Evolutionary conservation across 64 coral and sea anemone species (phyloP), one percentile per base, ranked within the genome.

Genomic region (Montipora capricornis): DNA sequence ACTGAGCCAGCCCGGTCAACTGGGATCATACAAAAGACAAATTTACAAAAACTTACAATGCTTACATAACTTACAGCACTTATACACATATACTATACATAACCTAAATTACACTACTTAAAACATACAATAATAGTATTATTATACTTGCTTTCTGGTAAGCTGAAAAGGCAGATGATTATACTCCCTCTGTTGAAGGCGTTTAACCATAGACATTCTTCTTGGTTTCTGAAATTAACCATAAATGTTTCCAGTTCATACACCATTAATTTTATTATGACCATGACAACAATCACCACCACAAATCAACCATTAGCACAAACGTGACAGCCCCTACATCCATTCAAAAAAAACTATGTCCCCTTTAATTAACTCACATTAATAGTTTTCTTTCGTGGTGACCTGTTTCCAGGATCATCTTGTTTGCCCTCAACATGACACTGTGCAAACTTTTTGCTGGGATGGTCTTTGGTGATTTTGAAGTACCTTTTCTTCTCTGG

Each of bases 401-500:
- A 44, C 14, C 14, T 11, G 61, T 64, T 64, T 20, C 45, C 1
- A 22, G 82, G 50, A 1, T 4, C 47, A 51, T 22, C 47, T 50
- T 86, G 49, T 17, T 46, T 71, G 5, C 66, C 82, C 45, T 59
- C 82, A 71, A 7, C 10, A 8, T 86, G 82, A 22, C 66, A 73
- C 71, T 19, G 17, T 11, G 47, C 47, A 70, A 86, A 73, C 17
- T 50, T 86, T 46, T 86, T 86, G 5, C 64, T 29, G 20, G 80
- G 91, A 78, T 68, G 76, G 19, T 93, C 92, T 80, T 71, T 80
- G 50, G 92, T 73, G 19, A 93, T 93, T 44, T 71, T 87, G 29
- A 93, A 93, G 78, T 93, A 93, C 19, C 83, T 73, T 44, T 93
- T 80, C 83, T 93, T 93, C 47, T 88, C 76, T 88, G 82, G 44